Conservation (phyloP, 1,140 invertebrate genomes). For the Halesus radiatus region DNA sequence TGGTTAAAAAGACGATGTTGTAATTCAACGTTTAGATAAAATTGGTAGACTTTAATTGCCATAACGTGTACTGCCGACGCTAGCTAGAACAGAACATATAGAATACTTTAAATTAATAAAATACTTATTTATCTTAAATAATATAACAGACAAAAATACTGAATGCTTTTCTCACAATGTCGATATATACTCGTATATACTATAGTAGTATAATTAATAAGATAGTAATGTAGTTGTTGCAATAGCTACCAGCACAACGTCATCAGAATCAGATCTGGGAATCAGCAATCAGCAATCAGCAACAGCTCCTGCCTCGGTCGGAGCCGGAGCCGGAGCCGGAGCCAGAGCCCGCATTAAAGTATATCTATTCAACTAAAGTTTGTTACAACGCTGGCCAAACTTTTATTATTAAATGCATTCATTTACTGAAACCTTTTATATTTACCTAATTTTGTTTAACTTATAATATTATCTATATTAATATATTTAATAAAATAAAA, state of each 20-base stretch:
- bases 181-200: too few relatives aligned
- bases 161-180: conserved; percentile 37
- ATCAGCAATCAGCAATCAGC: too few relatives aligned
- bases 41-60: too few relatives aligned
- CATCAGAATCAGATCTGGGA: conserved; percentile 47
- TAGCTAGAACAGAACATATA: not conserved
- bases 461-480: conserved; percentile 44
- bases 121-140: conserved; percentile 46
- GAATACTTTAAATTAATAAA: not conserved
- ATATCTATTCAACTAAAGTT: conserved; percentile 47
- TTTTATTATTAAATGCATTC: conserved; percentile 37
- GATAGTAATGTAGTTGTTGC: not conserved
- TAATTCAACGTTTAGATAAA: too few relatives aligned
- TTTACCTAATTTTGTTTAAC: conserved; percentile 4
- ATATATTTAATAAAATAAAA: conserved; percentile 56
- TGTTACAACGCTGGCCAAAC: conserved; percentile 45
- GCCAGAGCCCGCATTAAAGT: conserved; percentile 5
- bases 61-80: not conserved
- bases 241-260: conserved; percentile 33
- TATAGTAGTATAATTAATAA: too few relatives aligned
- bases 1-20: not conserved
- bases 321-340: too few relatives aligned
- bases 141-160: conserved; percentile 52
- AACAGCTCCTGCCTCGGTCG: not conserved
- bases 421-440: conserved; percentile 41